These are phyloP conservation scores for Troglohyphantes excavatus DNA, from an alignment of 2,888 invertebrate species.

Conservation along the genomic window DNA sequence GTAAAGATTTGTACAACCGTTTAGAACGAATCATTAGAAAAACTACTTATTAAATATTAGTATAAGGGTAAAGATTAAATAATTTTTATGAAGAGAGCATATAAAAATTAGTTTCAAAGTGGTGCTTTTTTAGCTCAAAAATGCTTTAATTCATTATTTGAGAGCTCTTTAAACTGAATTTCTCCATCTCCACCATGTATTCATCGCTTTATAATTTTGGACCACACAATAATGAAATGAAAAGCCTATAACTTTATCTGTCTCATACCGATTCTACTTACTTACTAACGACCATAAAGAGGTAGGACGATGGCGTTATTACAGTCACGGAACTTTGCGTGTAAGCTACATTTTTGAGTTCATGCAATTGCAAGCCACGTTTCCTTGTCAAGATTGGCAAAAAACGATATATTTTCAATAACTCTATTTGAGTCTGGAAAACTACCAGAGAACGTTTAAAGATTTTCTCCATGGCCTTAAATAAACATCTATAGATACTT, in stretches of 20 bases:
- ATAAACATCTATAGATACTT: too few species aligned
- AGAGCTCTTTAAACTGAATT: too few species aligned
- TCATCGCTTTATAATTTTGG: background rate
- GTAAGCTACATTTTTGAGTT: background rate
- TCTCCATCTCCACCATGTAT: too few species aligned
- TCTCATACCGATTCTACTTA: background rate
- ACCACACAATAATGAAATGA: background rate
- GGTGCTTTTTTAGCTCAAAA: too few species aligned
- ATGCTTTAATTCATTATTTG: background rate
- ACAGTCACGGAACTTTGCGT: conserved; percentile 29
- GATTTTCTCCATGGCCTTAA: too few species aligned
- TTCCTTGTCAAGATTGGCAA: background rate
- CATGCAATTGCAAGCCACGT: background rate
- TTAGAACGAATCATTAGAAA: too few species aligned
- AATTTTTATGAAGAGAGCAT: too few species aligned
- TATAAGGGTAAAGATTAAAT: too few species aligned
- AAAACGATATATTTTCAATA: background rate
- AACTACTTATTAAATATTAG: too few species aligned
- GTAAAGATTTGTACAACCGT: too few species aligned
- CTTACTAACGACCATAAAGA: background rate
- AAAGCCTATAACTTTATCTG: background rate
- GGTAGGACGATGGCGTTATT: conserved; percentile 9
- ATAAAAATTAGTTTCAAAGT: too few species aligned
- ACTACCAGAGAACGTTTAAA: too few species aligned
- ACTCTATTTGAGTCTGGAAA: background rate